Evolutionary conservation across 2,888 invertebrate species (phyloP).

Genomic region (Chouioia cunea): DNA sequence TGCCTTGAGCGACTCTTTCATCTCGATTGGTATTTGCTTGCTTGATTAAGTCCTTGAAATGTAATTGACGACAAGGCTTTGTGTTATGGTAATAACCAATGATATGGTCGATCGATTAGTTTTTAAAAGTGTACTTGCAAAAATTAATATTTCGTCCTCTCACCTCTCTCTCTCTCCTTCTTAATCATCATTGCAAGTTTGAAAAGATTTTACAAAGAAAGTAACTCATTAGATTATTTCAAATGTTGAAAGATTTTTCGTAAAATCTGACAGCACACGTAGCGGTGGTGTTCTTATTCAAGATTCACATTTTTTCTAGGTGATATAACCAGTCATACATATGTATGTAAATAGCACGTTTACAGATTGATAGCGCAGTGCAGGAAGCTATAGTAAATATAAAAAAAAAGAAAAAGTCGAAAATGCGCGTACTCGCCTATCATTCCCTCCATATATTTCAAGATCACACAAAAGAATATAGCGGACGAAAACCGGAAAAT

Average conservation of each 20-base stretch:
- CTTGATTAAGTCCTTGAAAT: constrained; percentile 42
- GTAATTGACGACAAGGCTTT: constrained; percentile 7
- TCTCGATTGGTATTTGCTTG: constrained; percentile 15
- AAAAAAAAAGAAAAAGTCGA: too few relatives aligned
- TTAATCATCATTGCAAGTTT: too few relatives aligned
- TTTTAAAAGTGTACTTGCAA: too few relatives aligned
- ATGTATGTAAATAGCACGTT: constrained; percentile 14
- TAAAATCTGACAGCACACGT: neutral
- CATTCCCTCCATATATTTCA: constrained; percentile 11
- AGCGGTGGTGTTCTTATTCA: neutral
- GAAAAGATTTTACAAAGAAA: too few relatives aligned
- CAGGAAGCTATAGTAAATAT: too few relatives aligned
- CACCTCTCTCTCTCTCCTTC: too few relatives aligned
- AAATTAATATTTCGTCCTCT: too few relatives aligned
- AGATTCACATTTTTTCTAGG: neutral
- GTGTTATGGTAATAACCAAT: too few relatives aligned
- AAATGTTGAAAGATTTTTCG: constrained; percentile 1
- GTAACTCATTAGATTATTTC: too few relatives aligned
- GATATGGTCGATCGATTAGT: too few relatives aligned
- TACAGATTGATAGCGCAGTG: too few relatives aligned
- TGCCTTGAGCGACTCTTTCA: constrained; percentile 31
- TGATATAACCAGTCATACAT: too few relatives aligned
- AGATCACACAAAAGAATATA: constrained; percentile 13
- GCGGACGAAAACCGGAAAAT: constrained; percentile 24
- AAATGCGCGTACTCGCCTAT: neutral